A percentile compares a stretch with the other conserved stretches of the same genome.
phyloP scores from a whole-genome alignment of 2,797 vertebrate species.

The Epinephelus coioides region DNA sequence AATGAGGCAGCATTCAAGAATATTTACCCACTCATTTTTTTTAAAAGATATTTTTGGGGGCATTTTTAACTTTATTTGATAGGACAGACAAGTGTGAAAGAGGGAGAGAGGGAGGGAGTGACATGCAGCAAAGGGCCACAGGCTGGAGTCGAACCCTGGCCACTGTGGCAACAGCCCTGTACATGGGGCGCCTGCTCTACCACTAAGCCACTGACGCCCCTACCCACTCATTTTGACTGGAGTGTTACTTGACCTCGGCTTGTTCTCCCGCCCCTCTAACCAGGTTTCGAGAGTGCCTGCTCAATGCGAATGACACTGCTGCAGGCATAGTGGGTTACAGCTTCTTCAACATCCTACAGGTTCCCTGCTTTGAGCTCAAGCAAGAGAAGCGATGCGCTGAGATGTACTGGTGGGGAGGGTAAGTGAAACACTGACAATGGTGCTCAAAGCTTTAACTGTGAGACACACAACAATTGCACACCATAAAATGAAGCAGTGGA shows the following conservation, averaged over 20 bases:
- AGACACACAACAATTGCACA: not conserved
- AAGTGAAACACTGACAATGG: slow-evolving; percentile 59
- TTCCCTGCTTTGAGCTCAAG: slow-evolving; percentile 90
- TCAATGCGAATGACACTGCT: slow-evolving; percentile 86
- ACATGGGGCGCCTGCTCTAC: too few species aligned
- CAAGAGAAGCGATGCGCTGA: slow-evolving; percentile 84
- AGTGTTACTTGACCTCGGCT: not conserved
- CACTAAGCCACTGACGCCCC: too few species aligned
- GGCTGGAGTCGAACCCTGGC: too few species aligned
- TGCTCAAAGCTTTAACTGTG: slow-evolving; percentile 3
- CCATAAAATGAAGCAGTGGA: not conserved
- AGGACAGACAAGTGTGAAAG: too few species aligned
- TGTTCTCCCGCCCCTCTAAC: not conserved
- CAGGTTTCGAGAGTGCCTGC: slow-evolving; percentile 91
- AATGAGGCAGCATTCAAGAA: slow-evolving; percentile 8
- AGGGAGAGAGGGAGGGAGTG: too few species aligned
- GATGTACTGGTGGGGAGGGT: slow-evolving; percentile 91
- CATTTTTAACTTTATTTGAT: too few species aligned
- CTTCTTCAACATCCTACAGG: slow-evolving; percentile 90
- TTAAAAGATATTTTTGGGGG: too few species aligned
- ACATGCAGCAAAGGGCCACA: too few species aligned
- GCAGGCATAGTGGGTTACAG: slow-evolving; percentile 90
- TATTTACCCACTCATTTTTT: not conserved
- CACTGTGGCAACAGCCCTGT: too few species aligned
- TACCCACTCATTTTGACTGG: not conserved